Evolutionary conservation across 2,888 invertebrate genomes (phyloP).

Genomic region (Idaea aversata): DNA sequence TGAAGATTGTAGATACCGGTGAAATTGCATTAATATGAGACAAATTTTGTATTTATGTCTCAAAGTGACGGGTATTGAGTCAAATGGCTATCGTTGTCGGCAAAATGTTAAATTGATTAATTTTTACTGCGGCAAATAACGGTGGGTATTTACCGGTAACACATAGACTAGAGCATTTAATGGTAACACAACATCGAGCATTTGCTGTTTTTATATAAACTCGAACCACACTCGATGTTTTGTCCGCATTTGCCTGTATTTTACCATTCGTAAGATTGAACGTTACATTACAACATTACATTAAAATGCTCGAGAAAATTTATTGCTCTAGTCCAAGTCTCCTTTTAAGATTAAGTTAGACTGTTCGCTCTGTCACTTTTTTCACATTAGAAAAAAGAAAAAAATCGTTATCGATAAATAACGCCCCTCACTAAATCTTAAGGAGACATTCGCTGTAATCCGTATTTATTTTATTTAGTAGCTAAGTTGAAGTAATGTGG

Average conservation of each 20-base stretch:
- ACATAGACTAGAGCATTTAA: too few species aligned
- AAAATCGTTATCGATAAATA: slow-evolving; percentile 19
- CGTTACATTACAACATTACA: too few species aligned
- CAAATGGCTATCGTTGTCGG: too few species aligned
- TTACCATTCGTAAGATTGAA: not conserved
- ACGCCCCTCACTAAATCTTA: slow-evolving; percentile 31
- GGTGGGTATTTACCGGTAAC: too few species aligned
- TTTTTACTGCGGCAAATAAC: too few species aligned
- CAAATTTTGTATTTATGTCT: too few species aligned
- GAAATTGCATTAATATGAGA: too few species aligned
- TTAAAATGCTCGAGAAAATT: not conserved
- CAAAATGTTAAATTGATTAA: too few species aligned
- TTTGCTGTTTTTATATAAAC: not conserved
- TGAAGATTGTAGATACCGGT: too few species aligned
- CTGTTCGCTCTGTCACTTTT: not conserved
- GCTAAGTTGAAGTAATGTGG: slow-evolving; percentile 55
- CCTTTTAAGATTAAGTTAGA: too few species aligned
- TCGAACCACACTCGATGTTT: not conserved
- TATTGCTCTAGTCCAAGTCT: not conserved
- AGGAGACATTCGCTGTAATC: slow-evolving; percentile 51
- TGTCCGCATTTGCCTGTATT: not conserved
- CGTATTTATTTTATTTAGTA: slow-evolving; percentile 60
- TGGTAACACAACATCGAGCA: not conserved
- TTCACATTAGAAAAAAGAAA: not conserved
- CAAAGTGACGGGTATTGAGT: too few species aligned